phyloP scores from a whole-genome alignment of 2,797 vertebrate species.

The Alauda arvensis region DNA sequence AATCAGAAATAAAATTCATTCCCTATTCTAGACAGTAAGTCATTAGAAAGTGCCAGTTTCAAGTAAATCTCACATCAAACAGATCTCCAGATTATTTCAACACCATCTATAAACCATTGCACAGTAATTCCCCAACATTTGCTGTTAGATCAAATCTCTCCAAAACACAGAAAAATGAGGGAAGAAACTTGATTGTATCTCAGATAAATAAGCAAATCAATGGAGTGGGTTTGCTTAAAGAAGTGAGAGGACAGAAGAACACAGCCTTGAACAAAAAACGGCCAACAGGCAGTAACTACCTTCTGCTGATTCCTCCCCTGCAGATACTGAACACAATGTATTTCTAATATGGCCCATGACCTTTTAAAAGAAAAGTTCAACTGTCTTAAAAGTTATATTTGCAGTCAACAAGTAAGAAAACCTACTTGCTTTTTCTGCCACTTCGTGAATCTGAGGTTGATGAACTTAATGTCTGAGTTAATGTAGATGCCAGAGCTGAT shows the following conservation, averaged over 20 bases:
- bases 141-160: neutral
- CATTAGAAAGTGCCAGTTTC: neutral
- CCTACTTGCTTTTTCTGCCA: slow-evolving; percentile 96
- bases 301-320: neutral
- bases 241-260: neutral
- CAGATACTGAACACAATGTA: neutral
- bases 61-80: neutral
- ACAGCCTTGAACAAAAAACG: neutral
- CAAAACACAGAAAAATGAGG: neutral
- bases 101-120: neutral
- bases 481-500: slow-evolving; percentile 91
- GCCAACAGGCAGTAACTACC: neutral
- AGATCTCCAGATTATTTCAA: neutral
- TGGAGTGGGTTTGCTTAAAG: neutral
- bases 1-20: neutral
- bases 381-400: neutral
- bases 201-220: neutral
- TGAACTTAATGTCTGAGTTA: slow-evolving; percentile 88
- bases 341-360: neutral
- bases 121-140: neutral
- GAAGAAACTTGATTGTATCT: neutral
- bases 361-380: neutral
- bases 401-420: neutral
- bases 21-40: neutral
- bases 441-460: slow-evolving; percentile 85